phyloP scores from a whole-genome alignment of 1,140 invertebrate species.

The Drosophila tristis region DNA sequence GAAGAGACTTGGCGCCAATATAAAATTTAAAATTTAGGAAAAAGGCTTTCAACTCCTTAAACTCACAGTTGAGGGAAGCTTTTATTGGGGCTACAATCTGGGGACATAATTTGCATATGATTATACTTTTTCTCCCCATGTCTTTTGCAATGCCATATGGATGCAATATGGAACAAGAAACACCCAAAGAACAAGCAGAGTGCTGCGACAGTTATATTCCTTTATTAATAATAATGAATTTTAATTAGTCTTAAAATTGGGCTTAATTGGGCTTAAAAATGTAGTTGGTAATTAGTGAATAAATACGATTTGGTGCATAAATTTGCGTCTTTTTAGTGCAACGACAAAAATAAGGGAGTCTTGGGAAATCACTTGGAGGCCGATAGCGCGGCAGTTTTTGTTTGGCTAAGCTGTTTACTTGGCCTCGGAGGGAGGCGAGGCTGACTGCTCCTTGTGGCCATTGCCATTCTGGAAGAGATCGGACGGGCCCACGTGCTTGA shows the following conservation, averaged over 20 bases:
- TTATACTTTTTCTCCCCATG: constrained; percentile 2
- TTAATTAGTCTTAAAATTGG: constrained; percentile 46
- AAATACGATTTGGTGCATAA: constrained; percentile 51
- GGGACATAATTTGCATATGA: constrained; percentile 25
- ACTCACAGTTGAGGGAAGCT: constrained; percentile 1
- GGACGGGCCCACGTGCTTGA: constrained; percentile 83
- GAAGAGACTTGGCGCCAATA: constrained; percentile 15
- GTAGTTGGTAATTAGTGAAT: constrained; percentile 34
- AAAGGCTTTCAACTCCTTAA: background rate
- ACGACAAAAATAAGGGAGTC: constrained; percentile 59
- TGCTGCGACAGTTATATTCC: constrained; percentile 39
- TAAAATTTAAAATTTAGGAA: constrained; percentile 15
- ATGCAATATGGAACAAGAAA: too few relatives aligned
- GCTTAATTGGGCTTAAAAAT: constrained; percentile 41
- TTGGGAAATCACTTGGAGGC: constrained; percentile 69
- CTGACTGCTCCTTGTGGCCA: constrained; percentile 73
- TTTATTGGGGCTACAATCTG: constrained; percentile 19
- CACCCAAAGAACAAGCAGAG: background rate
- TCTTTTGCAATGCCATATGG: too few relatives aligned
- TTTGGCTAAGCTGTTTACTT: constrained; percentile 43
- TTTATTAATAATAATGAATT: constrained; percentile 66
- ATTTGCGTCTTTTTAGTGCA: constrained; percentile 56
- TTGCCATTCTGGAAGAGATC: constrained; percentile 66
- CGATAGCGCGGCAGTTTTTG: constrained; percentile 10
- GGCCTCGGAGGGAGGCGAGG: constrained; percentile 13